phyloP scores from a whole-genome alignment of 1,140 invertebrate species.

The Colletes gigas region DNA sequence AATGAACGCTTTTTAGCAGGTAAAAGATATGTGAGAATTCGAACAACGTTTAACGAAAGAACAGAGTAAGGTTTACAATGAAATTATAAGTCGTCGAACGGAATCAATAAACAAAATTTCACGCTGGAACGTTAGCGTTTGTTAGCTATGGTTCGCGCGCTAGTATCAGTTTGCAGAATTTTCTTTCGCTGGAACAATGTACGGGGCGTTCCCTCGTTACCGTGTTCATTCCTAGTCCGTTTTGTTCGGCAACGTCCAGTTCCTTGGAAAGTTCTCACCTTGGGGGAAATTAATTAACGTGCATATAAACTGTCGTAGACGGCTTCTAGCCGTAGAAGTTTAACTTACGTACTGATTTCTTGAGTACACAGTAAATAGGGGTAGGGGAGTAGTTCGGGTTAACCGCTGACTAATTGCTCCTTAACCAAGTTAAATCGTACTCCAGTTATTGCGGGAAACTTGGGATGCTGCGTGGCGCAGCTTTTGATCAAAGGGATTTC shows the following conservation, averaged over 20 bases:
- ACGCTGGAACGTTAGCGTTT: no score
- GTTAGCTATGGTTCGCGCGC: no score
- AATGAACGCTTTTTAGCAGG: no score
- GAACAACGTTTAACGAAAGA: no score
- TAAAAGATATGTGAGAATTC: no score
- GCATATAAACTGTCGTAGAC: constrained; percentile 59
- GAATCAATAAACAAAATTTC: no score
- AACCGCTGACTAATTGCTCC: constrained; percentile 68
- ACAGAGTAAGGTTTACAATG: no score
- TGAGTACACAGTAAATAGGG: constrained; percentile 66
- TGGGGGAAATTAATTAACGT: constrained; percentile 58
- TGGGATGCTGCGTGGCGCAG: constrained; percentile 61
- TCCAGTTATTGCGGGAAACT: constrained; percentile 63
- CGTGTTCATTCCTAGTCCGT: neutral
- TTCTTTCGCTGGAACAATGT: no score
- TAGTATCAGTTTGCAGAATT: no score
- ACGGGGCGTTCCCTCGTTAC: neutral
- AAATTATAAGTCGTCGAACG: no score
- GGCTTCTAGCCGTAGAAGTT: constrained; percentile 54
- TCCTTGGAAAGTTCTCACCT: constrained; percentile 41
- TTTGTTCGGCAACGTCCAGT: constrained; percentile 11
- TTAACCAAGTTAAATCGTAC: constrained; percentile 68
- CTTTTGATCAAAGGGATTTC: constrained; percentile 61
- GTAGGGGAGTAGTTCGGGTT: constrained; percentile 62
- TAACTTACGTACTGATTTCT: constrained; percentile 65